phyloP scores from a whole-genome alignment of 1,140 invertebrate genomes.

The Drosophila ficusphila region DNA sequence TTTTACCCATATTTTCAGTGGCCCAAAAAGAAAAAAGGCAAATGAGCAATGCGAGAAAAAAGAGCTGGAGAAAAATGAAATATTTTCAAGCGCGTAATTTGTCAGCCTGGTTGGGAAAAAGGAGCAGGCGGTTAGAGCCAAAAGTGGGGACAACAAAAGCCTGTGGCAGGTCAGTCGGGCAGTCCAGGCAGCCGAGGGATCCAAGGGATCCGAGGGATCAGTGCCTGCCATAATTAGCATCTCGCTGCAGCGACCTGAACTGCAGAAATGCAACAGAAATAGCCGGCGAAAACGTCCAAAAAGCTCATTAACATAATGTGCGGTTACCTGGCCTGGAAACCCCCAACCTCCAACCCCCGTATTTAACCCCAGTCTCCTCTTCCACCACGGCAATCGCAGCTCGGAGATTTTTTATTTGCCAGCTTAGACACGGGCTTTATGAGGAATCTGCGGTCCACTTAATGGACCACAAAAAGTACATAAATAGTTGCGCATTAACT shows the following conservation, averaged over 20 bases:
- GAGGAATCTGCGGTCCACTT: constrained; percentile 53
- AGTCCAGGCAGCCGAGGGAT: constrained; percentile 17
- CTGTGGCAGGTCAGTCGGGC: constrained; percentile 28
- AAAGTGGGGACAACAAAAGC: constrained; percentile 25
- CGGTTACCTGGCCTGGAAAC: constrained; percentile 49
- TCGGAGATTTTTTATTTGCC: constrained; percentile 27
- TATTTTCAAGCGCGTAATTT: constrained; percentile 57
- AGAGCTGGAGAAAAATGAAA: constrained; percentile 26
- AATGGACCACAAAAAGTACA: constrained; percentile 39
- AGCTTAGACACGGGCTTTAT: constrained; percentile 37
- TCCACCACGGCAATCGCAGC: constrained; percentile 26
- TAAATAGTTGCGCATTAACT: constrained; percentile 22
- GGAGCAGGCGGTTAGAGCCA: not conserved
- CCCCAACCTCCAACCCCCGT: not conserved
- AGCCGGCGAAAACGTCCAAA: constrained; percentile 46
- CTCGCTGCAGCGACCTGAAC: constrained; percentile 23
- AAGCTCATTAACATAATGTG: constrained; percentile 80
- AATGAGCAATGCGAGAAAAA: constrained; percentile 20
- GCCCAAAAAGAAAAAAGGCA: constrained; percentile 12
- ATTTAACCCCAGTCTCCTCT: not conserved
- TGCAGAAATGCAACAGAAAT: constrained; percentile 27
- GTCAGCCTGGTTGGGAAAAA: constrained; percentile 33
- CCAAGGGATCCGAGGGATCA: constrained; percentile 29
- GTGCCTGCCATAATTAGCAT: constrained; percentile 41
- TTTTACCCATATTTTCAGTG: constrained; percentile 1